Conservation (phyloP, 2,888 invertebrate genomes). For the Alsophila aescularia region DNA sequence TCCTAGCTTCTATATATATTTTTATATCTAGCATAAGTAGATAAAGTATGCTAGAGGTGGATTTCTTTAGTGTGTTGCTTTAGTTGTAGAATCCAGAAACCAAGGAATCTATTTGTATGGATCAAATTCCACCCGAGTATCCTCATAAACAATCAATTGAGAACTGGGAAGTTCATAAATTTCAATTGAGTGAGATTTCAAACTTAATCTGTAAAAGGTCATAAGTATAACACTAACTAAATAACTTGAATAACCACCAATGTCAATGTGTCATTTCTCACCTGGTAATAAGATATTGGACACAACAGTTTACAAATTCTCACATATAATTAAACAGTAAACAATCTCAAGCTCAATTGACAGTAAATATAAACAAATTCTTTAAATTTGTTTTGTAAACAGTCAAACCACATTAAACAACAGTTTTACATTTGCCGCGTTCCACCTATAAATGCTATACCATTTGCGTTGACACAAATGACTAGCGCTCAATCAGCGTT, state of each 20-base stretch:
- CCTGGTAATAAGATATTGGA: not conserved
- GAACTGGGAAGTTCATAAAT: not conserved
- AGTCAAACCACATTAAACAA: not conserved
- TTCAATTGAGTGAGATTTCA: not conserved
- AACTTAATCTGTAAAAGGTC: not conserved
- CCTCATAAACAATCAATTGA: too few species aligned
- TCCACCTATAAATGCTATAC: too few species aligned
- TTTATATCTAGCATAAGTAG: too few species aligned
- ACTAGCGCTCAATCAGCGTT: too few species aligned
- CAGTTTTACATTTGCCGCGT: too few species aligned
- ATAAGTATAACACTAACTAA: not conserved
- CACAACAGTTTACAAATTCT: slow-evolving; percentile 2
- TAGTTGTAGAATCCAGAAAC: too few species aligned
- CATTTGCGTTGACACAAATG: too few species aligned
- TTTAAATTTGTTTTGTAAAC: slow-evolving; percentile 24
- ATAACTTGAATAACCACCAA: not conserved
- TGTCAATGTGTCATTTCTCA: slow-evolving; percentile 15
- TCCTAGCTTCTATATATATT: too few species aligned
- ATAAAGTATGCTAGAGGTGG: too few species aligned
- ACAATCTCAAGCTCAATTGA: slow-evolving; percentile 5
- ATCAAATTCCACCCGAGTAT: too few species aligned
- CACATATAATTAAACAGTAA: slow-evolving; percentile 12
- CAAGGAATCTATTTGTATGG: too few species aligned
- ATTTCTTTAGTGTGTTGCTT: too few species aligned
- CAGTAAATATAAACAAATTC: slow-evolving; percentile 28